Evolutionary conservation across 2,888 invertebrate genomes (phyloP), one percentile per base, ranked within the genome.

Genomic region (Tortrix viridana): DNA sequence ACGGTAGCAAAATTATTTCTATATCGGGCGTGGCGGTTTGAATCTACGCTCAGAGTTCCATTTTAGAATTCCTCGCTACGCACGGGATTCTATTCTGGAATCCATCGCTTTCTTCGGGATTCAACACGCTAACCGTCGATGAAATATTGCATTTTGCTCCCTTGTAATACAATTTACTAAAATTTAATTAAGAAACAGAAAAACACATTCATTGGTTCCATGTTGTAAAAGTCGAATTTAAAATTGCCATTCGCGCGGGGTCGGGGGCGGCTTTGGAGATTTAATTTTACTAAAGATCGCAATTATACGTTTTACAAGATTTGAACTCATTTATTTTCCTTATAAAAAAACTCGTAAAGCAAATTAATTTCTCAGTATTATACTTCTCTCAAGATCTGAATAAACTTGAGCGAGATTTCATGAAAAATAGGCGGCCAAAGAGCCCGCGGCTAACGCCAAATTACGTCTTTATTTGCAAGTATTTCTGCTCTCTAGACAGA

Each of bases 311-410:
- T 84, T 84, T 81, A 82, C 81, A 77, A 85, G 84, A 86, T 85
- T 84, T 81, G 81, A 81, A 85, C 82, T 86, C 84, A 85, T 88
- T 89, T 88, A 86, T 85, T 84, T 86, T 84, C 81, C 77, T 73
- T 72, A 69, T 74, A 76, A 78, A 75, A 84, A 86, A 85, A 87
- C 80, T 85, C 72, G 80, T 81, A 81, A 88, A 86, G 82, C 79
- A 89, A 90, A 90, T 89, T 90, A 90, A 89, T 90, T 89, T 78
- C 82, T 82, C 76, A 79, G 85, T 83, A 88, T 89, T 86, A 88
- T 88, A 88, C 86, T 88, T 86, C 82, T 88, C 86, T 86, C 78
- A 82, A 85, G 86, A 89, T 86, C 82, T 87, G 85, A 88, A 87
- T 88, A 88, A 89, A 86, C 84, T 88, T 84, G 82, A 84, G 84